Base-by-base conservation (phyloP, 2,113 vertebrate genomes). In the Gymnarchus niloticus region DNA sequence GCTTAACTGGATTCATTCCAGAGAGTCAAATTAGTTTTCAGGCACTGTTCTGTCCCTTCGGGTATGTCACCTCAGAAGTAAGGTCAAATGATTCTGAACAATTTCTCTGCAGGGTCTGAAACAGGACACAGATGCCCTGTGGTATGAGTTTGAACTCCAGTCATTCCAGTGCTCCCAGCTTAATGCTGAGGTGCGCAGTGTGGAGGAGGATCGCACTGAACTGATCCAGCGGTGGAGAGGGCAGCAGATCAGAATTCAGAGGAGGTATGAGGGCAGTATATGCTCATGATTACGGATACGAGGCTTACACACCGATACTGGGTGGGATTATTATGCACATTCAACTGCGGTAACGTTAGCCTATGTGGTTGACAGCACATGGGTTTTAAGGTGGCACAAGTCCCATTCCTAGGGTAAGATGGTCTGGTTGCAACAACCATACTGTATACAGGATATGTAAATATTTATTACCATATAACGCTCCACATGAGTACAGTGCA, bases 71-170 rank as follows among this genome's bases (percentile, higher is more conserved):
- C 61, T 56, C n/a, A 28, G 28, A 88, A 96, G 95, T n/a, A n/a
- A n/a, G n/a, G n/a, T n/a, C n/a, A 85, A 56, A 12, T 56, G 52
- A 56, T 69, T n/a, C 76, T 48, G 21, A 33, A 81, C 44, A 48
- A 8, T n/a, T 81, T 52, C 46, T 25, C 48, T 52, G 19, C 23
- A 81, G 80, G 80, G 0, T 28, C 83, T 95, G 87, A 92, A 92
- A 83, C 86, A 23, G 48, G 90, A 95, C 90, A 90, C 86, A 0
- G 89, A 87, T 59, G 89, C 89, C 87, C 88, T 56, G 77, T 96
- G 95, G 95, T 88, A 87, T 73, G 89, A 93, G 19, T 80, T 95
- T 90, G 93, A 96, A 89, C 88, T 88, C 19, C 87, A 90, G 37
- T 91, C 89, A 41, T 44, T 88, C 77, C 81, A 91, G 37, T 87